Evolutionary conservation across 2,797 vertebrate genomes (phyloP), one percentile per base, ranked within the genome.

Genomic region (Peromyscus aztecus): DNA sequence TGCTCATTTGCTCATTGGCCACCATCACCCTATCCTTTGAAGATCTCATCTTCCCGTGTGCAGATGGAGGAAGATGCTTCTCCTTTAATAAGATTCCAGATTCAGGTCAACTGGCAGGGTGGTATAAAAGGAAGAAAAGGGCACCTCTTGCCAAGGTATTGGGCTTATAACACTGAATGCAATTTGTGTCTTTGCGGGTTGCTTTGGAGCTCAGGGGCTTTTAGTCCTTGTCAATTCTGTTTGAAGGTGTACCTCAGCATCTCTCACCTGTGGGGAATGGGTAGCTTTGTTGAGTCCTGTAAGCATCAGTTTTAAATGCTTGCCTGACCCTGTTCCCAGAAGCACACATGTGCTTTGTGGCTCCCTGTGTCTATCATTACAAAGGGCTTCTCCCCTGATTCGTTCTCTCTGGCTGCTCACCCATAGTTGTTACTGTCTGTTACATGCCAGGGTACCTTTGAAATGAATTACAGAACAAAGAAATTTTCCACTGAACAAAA

Each of bases 401-500:
- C 0, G 59, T 85, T 89, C 67, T 91, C 21, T 92, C 14, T 71
- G 0, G 49, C 43, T 95, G 57, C 1, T 91, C 27, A 24, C 7
- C 31, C 65, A 73, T 59, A 67, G 29, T 19, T 29, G 4, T 93
- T 85, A 9, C n/a, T 78, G 27, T 87, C 90, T 76, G 27, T 24
- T 84, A 40, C 37, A 43, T 81, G 17, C 24, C 34, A 23, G 13
- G 4, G 6, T 57, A 0, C 14, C 57, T 94, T 92, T 91, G 83
- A 94, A 87, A 63, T 94, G 16, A 96, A 91, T 92, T 78, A 40
- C 31, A 88, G 34, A 86, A 31, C 29, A 93, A 97, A 97, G 27
- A 90, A 67, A 77, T 96, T 96, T 97, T 94, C 73, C 88, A 86
- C 43, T 78, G n/a, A 57, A 94, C 71, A 34, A 84, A 49, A 90